phyloP scores from a whole-genome alignment of 2,797 vertebrate genomes.

The Pitangus sulphuratus region DNA sequence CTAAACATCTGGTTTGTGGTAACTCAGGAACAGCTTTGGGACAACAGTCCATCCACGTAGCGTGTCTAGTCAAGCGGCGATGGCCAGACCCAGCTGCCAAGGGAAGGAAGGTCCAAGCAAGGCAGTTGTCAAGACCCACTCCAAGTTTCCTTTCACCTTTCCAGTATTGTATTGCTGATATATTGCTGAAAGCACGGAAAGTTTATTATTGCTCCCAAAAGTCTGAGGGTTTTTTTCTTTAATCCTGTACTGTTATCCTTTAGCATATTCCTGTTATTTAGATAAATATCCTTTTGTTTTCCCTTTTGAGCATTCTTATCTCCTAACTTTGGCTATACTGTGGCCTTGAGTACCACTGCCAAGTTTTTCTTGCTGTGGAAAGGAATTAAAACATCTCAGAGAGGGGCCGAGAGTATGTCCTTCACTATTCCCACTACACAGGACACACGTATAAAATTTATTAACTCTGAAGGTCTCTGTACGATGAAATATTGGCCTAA shows the following conservation, averaged over 20 bases:
- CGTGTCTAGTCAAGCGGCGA: not conserved
- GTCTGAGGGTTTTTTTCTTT: not conserved
- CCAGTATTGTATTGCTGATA: not conserved
- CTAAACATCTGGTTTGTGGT: not conserved
- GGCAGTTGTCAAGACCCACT: not conserved
- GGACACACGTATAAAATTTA: not conserved
- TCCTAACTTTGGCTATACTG: not conserved
- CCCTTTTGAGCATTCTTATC: slow-evolving; percentile 45
- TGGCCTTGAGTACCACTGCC: not conserved
- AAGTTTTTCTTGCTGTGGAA: slow-evolving; percentile 15
- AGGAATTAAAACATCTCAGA: slow-evolving; percentile 33
- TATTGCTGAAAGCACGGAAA: slow-evolving; percentile 34
- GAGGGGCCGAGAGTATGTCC: not conserved
- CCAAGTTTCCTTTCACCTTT: slow-evolving; percentile 44
- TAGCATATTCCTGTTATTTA: slow-evolving; percentile 8
- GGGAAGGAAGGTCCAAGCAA: not conserved
- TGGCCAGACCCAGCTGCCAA: slow-evolving; percentile 11
- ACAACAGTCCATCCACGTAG: not conserved
- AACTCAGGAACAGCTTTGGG: not conserved
- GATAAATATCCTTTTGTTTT: slow-evolving; percentile 32
- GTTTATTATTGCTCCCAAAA: slow-evolving; percentile 35
- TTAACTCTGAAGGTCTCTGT: not conserved
- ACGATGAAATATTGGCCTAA: not conserved
- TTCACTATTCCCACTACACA: not conserved
- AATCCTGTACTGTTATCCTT: not conserved